Percentiles rank a stretch among this genome's conserved stretches.
These are phyloP conservation scores for Ranitomeya imitator DNA, from an alignment of 2,113 vertebrate genomes.

Conservation along the genomic window DNA sequence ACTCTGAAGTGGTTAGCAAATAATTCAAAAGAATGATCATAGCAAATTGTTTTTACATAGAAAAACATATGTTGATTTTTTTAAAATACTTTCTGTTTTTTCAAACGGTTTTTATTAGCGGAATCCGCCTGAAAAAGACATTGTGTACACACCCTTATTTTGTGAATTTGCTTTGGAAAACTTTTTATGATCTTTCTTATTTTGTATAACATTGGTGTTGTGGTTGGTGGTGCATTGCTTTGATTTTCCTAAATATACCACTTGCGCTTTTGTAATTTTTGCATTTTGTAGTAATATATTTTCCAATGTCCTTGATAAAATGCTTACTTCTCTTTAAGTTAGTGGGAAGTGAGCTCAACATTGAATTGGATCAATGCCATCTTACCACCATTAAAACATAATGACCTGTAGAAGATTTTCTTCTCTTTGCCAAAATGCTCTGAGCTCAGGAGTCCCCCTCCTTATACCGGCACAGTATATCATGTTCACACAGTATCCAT, in stretches of 20 bases:
- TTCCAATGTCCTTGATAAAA: slow-evolving; percentile 3
- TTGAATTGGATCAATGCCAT: slow-evolving; percentile 25
- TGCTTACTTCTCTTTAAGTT: background rate
- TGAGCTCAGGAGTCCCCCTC: background rate
- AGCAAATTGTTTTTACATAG: too few relatives aligned
- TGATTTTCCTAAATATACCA: background rate
- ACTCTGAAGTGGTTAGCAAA: too few relatives aligned
- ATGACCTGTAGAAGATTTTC: slow-evolving; percentile 42
- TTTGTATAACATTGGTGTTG: background rate
- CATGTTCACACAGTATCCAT: slow-evolving; percentile 35
- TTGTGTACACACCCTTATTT: too few relatives aligned
- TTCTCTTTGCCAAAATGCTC: slow-evolving; percentile 21
- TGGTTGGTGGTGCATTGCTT: background rate
- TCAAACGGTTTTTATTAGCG: too few relatives aligned
- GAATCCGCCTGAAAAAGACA: too few relatives aligned
- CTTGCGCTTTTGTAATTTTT: background rate
- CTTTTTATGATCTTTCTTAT: background rate
- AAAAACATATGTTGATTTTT: too few relatives aligned
- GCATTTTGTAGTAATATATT: background rate
- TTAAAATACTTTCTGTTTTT: too few relatives aligned
- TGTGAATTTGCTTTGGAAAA: background rate
- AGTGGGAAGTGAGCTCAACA: slow-evolving; percentile 23
- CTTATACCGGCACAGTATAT: slow-evolving; percentile 24
- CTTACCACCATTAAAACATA: slow-evolving; percentile 33
- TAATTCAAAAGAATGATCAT: too few relatives aligned